Evolutionary conservation across 2,797 vertebrate species (phyloP), one percentile per base, ranked within the genome.

Genomic region (Hafferia zeledoni): DNA sequence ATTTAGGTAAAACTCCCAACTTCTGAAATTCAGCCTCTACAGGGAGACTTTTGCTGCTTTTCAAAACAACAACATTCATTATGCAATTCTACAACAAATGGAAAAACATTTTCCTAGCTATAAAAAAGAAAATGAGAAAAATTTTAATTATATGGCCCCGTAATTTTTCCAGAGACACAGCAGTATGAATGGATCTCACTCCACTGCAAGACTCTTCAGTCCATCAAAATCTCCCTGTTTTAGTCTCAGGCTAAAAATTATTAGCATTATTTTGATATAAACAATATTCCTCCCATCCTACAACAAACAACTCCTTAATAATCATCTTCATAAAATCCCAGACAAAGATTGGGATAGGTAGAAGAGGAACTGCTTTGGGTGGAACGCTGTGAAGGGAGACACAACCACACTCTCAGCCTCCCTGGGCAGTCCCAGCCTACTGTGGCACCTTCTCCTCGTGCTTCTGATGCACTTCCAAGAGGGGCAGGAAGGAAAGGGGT

Each of bases 1-100:
- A 80, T 93, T 97, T 95, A 97, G 96, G 96, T 83, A 92, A 95
- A 96, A 96, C 92, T 90, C 83, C 31, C 86, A 56, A 84, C 90
- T 97, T 92, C 82, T 96, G 94, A 96, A 95, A 97, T 93, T 88
- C 77, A 93, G 83, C 75, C 93, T 95, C 93, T 94, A 93, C 77
- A 90, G 90, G 70, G 69, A 95, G 78, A 86, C 83, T 96, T 97
- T 97, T 31, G 22, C 93, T 94, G 87, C 95, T 97, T 88, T 90
- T 95, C 86, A 57, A 92, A 96, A 95, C 49, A 87, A 83, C 60
- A 95, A 90, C 33, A 47, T 65, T 80, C 33, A 84, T 85, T 94
- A 67, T 72, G 87, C 37, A 91, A 31, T 44, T 76, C 75, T 43
- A 67, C 35, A 91, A 74, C 31, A 85, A 94, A 95, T 31, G 30